Conservation (phyloP, 1,140 invertebrate genomes). For the Habropoda laboriosa region DNA sequence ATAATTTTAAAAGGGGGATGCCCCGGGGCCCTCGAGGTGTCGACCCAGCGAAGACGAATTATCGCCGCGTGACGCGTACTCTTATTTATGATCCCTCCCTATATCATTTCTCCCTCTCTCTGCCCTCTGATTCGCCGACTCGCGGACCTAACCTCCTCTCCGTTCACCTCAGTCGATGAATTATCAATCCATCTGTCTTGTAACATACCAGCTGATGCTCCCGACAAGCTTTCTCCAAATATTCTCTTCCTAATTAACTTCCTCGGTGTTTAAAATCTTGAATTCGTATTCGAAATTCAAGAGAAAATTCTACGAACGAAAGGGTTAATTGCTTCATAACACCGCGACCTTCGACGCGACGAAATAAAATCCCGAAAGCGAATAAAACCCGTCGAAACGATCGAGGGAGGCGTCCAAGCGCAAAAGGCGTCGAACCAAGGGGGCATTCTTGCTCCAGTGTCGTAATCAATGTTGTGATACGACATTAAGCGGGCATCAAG, state of each 20-base stretch:
- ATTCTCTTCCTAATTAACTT: too few relatives aligned
- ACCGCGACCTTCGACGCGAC: too few relatives aligned
- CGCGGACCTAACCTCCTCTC: too few relatives aligned
- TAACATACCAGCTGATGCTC: too few relatives aligned
- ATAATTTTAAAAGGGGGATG: slow-evolving; percentile 56
- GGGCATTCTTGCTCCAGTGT: slow-evolving; percentile 22
- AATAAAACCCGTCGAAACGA: not conserved
- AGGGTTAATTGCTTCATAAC: too few relatives aligned
- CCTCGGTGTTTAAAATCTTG: too few relatives aligned
- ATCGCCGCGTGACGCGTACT: slow-evolving; percentile 56
- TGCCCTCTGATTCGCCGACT: slow-evolving; percentile 11
- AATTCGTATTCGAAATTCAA: too few relatives aligned
- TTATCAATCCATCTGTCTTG: slow-evolving; percentile 1
- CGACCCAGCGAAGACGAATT: slow-evolving; percentile 66
- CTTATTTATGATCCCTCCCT: slow-evolving; percentile 59
- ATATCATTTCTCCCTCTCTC: slow-evolving; percentile 18
- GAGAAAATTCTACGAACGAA: too few relatives aligned
- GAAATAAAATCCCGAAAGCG: not conserved
- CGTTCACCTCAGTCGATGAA: too few relatives aligned
- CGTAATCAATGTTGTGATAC: slow-evolving; percentile 77
- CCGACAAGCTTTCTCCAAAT: too few relatives aligned
- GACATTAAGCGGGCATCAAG: slow-evolving; percentile 75
- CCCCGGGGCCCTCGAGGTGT: slow-evolving; percentile 49
- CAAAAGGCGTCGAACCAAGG: not conserved
- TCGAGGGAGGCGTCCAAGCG: not conserved